phyloP scores from a whole-genome alignment of 37 sponge, comb jelly and placozoan species.

The Diacarnus erythraeanus region DNA sequence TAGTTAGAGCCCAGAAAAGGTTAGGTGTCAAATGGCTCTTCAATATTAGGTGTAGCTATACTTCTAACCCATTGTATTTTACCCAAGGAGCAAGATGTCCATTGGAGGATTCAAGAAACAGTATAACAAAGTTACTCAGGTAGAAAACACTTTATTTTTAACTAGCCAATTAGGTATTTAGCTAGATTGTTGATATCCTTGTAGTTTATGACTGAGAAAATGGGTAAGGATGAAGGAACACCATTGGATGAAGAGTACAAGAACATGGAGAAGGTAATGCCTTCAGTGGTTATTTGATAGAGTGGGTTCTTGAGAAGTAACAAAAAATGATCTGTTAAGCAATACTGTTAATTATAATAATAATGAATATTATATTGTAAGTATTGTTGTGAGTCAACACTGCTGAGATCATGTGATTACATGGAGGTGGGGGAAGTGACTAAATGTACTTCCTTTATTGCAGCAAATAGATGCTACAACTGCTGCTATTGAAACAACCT shows the following conservation, averaged over 20 bases:
- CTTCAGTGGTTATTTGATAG: too few relatives aligned
- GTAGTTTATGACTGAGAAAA: constrained; percentile 93
- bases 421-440: too few relatives aligned
- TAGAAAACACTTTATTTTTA: constrained; percentile 9
- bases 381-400: too few relatives aligned
- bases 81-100: constrained; percentile 71
- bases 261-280: constrained; percentile 81
- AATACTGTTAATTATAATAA: too few relatives aligned
- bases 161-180: neutral
- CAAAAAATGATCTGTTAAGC: too few relatives aligned
- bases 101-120: constrained; percentile 70
- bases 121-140: constrained; percentile 85
- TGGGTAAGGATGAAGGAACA: constrained; percentile 89
- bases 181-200: neutral
- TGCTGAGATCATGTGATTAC: too few relatives aligned
- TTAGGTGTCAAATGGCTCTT: too few relatives aligned
- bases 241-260: constrained; percentile 78
- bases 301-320: too few relatives aligned
- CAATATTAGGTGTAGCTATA: too few relatives aligned
- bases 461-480: constrained; percentile 77
- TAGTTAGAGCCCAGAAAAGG: too few relatives aligned
- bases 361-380: too few relatives aligned
- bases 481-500: constrained; percentile 38
- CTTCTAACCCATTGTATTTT: too few relatives aligned
- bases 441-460: neutral